Evolutionary conservation across 2,888 invertebrate genomes (phyloP).

Genomic region (Nesidiocoris tenuis): DNA sequence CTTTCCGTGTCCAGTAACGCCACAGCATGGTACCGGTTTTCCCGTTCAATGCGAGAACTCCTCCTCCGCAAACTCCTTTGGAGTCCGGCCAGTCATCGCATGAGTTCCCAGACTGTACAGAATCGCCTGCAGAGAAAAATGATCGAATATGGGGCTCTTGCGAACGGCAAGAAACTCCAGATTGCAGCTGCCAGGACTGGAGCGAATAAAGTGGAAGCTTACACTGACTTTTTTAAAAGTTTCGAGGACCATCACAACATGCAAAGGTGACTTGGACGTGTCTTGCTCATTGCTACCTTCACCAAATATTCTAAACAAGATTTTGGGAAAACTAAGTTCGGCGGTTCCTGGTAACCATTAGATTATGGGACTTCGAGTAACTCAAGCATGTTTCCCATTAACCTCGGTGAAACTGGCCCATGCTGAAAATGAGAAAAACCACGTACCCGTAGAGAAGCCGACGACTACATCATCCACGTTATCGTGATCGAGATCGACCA

Average conservation of each 20-base stretch:
- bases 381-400: too few relatives aligned
- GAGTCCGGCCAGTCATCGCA: slow-evolving; percentile 24
- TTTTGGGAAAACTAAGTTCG: too few relatives aligned
- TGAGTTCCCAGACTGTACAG: neutral
- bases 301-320: slow-evolving; percentile 48
- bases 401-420: too few relatives aligned
- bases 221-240: too few relatives aligned
- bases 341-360: too few relatives aligned
- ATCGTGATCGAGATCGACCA: slow-evolving; percentile 71
- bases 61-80: slow-evolving; percentile 64
- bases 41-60: slow-evolving; percentile 74
- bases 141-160: too few relatives aligned
- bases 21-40: slow-evolving; percentile 68
- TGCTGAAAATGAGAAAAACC: slow-evolving; percentile 50
- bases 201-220: too few relatives aligned
- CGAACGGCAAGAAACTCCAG: too few relatives aligned
- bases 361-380: too few relatives aligned
- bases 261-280: too few relatives aligned
- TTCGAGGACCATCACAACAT: too few relatives aligned
- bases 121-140: neutral
- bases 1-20: slow-evolving; percentile 71
- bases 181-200: too few relatives aligned
- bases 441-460: slow-evolving; percentile 74
- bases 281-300: slow-evolving; percentile 41
- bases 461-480: slow-evolving; percentile 69